Evolutionary conservation across 2,888 invertebrate species (phyloP).

Genomic region (Agriotes lineatus): DNA sequence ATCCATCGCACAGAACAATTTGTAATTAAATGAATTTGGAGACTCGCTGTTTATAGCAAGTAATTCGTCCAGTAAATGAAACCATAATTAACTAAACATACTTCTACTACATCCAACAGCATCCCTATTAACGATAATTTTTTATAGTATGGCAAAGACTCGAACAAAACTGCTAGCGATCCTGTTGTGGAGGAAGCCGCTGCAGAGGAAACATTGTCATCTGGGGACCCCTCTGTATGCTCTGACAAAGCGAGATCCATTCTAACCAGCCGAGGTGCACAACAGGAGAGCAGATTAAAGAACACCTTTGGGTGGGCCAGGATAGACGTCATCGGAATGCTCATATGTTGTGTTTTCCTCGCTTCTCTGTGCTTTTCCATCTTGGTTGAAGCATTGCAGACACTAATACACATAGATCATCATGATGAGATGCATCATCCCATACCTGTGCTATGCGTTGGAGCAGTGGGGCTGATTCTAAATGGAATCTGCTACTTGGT

Average conservation of each 20-base stretch:
- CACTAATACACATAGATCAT: slow-evolving; percentile 80
- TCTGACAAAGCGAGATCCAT: slow-evolving; percentile 44
- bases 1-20: too few relatives aligned
- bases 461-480: slow-evolving; percentile 77
- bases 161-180: background rate
- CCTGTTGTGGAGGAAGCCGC: slow-evolving; percentile 32
- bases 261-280: slow-evolving; percentile 52
- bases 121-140: too few relatives aligned
- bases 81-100: too few relatives aligned
- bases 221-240: slow-evolving; percentile 12
- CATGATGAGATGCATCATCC: slow-evolving; percentile 82
- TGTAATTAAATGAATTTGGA: too few relatives aligned
- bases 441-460: slow-evolving; percentile 79
- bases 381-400: slow-evolving; percentile 84
- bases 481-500: slow-evolving; percentile 84
- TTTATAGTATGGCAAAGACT: slow-evolving; percentile 32
- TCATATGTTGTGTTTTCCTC: slow-evolving; percentile 85
- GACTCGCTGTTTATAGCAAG: too few relatives aligned
- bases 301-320: slow-evolving; percentile 96
- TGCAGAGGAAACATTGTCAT: slow-evolving; percentile 16
- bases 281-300: slow-evolving; percentile 74
- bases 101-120: too few relatives aligned
- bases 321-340: slow-evolving; percentile 87
- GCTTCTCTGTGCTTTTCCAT: slow-evolving; percentile 87
- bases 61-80: too few relatives aligned